phyloP scores from a whole-genome alignment of 2,888 invertebrate species.

The Marronus borbonicus region DNA sequence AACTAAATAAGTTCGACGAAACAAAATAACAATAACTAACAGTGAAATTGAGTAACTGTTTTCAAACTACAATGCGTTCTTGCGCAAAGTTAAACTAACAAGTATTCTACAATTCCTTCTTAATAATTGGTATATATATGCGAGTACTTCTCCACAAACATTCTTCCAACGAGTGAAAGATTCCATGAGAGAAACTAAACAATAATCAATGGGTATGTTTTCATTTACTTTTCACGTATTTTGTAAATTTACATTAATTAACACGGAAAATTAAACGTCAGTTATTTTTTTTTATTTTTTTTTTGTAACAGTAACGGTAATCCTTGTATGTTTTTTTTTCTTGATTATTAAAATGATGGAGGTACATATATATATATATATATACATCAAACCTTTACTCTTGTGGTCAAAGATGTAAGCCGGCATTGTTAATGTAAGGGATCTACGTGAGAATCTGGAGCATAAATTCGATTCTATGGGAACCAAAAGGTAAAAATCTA shows the following conservation, averaged over 20 bases:
- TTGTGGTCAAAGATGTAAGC: constrained; percentile 33
- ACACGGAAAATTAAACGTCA: no score
- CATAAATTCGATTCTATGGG: constrained; percentile 27
- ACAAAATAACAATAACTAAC: constrained; percentile 13
- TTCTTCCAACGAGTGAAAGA: neutral
- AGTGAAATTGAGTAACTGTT: constrained; percentile 11
- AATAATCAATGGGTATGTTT: no score
- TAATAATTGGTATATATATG: neutral
- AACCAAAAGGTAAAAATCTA: constrained; percentile 9
- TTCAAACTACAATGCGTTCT: neutral
- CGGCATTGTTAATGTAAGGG: constrained; percentile 39
- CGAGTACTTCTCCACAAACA: neutral
- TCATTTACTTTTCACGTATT: no score
- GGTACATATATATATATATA: neutral
- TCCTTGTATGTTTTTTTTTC: neutral
- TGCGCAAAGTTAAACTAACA: neutral
- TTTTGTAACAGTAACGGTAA: neutral
- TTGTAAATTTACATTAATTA: no score
- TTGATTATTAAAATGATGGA: neutral
- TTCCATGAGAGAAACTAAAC: neutral
- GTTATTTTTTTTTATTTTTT: no score
- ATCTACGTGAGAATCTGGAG: constrained; percentile 26
- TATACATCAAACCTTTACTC: constrained; percentile 8
- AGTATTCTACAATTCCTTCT: neutral
- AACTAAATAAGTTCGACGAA: neutral